These are phyloP conservation scores for Heterochromis multidens DNA, from an alignment of 2,113 vertebrate species.

Conservation along the genomic window DNA sequence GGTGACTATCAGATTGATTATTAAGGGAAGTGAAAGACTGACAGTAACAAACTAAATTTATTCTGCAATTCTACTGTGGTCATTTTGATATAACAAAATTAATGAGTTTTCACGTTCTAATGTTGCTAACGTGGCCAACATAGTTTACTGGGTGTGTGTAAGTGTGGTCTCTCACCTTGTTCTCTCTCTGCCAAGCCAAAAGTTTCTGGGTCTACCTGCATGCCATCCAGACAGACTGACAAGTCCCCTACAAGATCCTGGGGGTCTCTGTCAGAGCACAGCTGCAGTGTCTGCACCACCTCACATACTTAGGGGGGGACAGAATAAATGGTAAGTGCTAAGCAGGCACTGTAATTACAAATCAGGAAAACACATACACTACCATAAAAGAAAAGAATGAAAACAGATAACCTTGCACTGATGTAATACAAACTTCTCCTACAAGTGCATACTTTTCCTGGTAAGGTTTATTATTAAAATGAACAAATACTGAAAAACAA, in stretches of 20 bases:
- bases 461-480: neutral
- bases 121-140: neutral
- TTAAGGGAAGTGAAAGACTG: neutral
- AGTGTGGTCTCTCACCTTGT: constrained; percentile 67
- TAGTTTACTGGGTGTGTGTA: neutral
- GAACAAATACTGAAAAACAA: neutral
- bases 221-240: constrained; percentile 88
- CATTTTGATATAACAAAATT: neutral
- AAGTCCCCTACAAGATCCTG: constrained; percentile 85
- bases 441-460: neutral
- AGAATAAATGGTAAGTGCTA: neutral
- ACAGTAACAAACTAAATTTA: neutral
- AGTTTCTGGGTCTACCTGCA: constrained; percentile 86
- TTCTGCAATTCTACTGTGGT: neutral
- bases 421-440: neutral
- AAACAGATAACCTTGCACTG: neutral
- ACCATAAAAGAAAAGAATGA: neutral
- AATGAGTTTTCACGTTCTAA: neutral
- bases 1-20: neutral
- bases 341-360: neutral
- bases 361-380: neutral
- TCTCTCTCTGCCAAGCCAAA: constrained; percentile 56
- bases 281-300: constrained; percentile 87
- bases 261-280: constrained; percentile 84
- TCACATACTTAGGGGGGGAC: constrained; percentile 79